A percentile compares a stretch with the other conserved stretches of the same genome.
These are phyloP conservation scores for Paedocypris micromegethes DNA, from an alignment of 2,797 vertebrate species.

Conservation along the genomic window DNA sequence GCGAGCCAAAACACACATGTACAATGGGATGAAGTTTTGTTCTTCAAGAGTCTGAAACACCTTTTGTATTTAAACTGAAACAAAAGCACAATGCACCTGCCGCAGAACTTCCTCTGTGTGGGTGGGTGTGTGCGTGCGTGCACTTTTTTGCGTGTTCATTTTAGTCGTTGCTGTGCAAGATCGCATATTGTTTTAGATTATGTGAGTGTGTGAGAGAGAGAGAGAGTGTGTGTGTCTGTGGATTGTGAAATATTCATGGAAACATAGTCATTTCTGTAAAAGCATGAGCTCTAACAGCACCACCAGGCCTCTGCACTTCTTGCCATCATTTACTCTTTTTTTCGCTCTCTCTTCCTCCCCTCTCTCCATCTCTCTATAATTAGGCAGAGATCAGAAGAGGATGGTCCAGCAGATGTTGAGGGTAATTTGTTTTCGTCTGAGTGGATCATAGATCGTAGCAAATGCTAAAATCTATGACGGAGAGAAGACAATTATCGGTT, in stretches of 20 bases:
- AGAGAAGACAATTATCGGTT: no score
- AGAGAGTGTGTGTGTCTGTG: neutral
- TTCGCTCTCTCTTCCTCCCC: neutral
- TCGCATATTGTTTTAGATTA: neutral
- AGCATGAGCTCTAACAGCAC: neutral
- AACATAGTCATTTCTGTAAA: neutral
- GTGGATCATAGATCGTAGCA: no score
- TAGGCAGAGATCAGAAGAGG: constrained; percentile 19
- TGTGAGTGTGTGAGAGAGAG: neutral
- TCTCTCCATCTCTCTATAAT: constrained; percentile 8
- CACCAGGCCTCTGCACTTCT: no score
- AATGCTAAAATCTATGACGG: no score
- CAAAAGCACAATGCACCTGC: neutral
- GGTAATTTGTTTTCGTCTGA: neutral
- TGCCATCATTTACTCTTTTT: neutral
- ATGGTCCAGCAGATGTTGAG: neutral
- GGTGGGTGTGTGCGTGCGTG: constrained; percentile 6
- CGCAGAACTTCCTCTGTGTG: neutral
- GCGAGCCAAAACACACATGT: constrained; percentile 6
- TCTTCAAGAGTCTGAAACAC: neutral
- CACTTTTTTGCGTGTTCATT: neutral
- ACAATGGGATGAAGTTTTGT: neutral
- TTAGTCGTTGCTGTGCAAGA: neutral
- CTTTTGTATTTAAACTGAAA: no score
- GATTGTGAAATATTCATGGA: constrained; percentile 16